Percentiles rank a stretch among this genome's conserved stretches.
Conservation (phyloP, 2,113 vertebrate species). For the Corvus moneduloides region DNA sequence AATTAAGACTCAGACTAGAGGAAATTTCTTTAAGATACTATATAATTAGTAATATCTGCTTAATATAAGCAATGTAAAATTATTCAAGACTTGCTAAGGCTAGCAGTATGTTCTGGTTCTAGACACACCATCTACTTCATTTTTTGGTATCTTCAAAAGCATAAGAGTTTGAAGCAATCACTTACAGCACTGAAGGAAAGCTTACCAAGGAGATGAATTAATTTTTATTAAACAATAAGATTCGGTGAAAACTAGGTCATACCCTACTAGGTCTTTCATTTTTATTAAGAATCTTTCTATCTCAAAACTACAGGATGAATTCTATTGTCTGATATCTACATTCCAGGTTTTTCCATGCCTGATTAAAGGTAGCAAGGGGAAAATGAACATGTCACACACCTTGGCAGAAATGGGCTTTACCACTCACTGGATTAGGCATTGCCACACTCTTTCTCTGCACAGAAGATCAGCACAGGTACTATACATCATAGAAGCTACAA, state of each 20-base stretch:
- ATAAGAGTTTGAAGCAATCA: background rate
- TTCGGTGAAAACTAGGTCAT: background rate
- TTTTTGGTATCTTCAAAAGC: background rate
- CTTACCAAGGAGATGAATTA: background rate
- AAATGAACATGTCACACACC: background rate
- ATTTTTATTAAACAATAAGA: background rate
- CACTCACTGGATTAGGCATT: background rate
- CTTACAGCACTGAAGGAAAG: background rate
- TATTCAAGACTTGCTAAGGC: background rate
- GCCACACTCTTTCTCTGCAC: background rate
- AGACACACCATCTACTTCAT: background rate
- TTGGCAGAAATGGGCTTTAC: background rate
- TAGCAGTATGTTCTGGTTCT: rapidly evolving
- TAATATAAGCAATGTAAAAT: background rate
- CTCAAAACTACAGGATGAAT: background rate
- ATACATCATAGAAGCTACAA: rapidly evolving
- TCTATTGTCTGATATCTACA: background rate
- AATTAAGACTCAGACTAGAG: background rate
- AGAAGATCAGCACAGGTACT: background rate
- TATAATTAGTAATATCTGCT: background rate
- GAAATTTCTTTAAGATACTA: background rate
- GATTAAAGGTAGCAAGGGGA: background rate
- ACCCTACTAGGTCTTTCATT: background rate
- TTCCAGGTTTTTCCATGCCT: background rate
- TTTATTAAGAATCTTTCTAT: background rate